Percentiles rank a stretch among this genome's conserved stretches.
Evolutionary conservation across 2,113 vertebrate genomes (phyloP).

Genomic region (Pygoscelis antarcticus): DNA sequence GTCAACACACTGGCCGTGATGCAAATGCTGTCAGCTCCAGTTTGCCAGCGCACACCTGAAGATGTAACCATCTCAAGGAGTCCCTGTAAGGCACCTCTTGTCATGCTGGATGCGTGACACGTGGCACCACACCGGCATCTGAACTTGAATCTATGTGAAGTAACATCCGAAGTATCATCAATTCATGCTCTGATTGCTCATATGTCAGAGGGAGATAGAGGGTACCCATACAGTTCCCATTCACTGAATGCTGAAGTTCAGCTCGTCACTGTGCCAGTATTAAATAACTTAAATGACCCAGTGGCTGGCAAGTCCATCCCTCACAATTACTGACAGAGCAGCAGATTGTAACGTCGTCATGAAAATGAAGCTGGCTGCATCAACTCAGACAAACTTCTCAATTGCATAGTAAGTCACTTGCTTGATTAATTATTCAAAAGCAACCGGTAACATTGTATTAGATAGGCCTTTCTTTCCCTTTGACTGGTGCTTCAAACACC

Average conservation of each 20-base stretch:
- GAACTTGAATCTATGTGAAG: neutral
- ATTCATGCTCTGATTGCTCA: neutral
- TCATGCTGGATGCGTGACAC: neutral
- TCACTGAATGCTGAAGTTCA: neutral
- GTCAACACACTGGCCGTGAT: neutral
- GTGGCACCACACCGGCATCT: neutral
- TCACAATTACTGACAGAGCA: constrained; percentile 21
- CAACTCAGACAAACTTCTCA: constrained; percentile 6
- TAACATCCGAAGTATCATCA: neutral
- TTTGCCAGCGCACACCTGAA: neutral
- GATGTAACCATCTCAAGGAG: neutral
- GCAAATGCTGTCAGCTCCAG: neutral
- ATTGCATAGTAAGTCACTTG: neutral
- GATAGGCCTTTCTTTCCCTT: constrained; percentile 6
- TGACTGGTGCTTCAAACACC: neutral
- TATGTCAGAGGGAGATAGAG: neutral
- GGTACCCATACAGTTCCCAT: neutral
- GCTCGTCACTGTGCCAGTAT: neutral
- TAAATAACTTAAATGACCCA: neutral
- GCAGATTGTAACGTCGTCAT: neutral
- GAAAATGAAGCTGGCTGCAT: constrained; percentile 34
- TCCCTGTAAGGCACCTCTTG: neutral
- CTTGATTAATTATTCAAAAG: constrained; percentile 54
- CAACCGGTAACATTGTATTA: constrained; percentile 13
- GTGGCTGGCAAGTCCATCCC: neutral